Evolutionary conservation across 2,113 vertebrate genomes (phyloP), one percentile per base, ranked within the genome.

Genomic region (Malurus melanocephalus): DNA sequence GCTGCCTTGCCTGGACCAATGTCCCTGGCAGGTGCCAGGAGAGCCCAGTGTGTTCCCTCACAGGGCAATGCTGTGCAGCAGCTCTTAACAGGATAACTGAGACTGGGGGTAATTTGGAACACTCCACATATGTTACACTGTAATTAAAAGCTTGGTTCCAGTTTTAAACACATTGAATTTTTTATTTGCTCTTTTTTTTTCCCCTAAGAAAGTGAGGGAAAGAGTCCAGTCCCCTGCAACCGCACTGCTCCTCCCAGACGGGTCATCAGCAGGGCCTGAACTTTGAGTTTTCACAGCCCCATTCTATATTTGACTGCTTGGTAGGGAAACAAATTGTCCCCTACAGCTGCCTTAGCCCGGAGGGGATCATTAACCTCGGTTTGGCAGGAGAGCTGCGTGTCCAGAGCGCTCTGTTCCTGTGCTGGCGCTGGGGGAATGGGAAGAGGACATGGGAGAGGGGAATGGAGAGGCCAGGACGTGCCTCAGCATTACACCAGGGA

Each of bases 401-500:
- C 80, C 11, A 13, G 67, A 57, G 13, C 0, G 10, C 69, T 67
- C 48, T 0, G 2, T 61, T 52, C 92, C 66, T 52, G 71, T 35
- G 32, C 56, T 3, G 8, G 27, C 6, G 53, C 79, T 27, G 49
- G n/a, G 82, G 62, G 79, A 64, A 14, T 17, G 77, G 30, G 6
- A 10, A 65, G 85, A 74, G 86, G 73, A 92, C 93, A 90, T 92
- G 93, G 91, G 91, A 94, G 91, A 88, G 68, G 86, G 80, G 73
- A 82, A 1, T 6, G 4, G 20, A 56, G 52, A 22, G 43, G 49
- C 2, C 33, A n/a, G 74, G 6, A 87, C 32, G 19, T 86, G 75
- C 75, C 21, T 42, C 33, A 14, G 35, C 11, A 7, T 71, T 43
- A 33, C 90, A 57, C 83, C 79, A 72, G 92, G 87, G 74, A 89